Base-by-base conservation (phyloP, 2,888 invertebrate species). In the Diogma glabrata region DNA sequence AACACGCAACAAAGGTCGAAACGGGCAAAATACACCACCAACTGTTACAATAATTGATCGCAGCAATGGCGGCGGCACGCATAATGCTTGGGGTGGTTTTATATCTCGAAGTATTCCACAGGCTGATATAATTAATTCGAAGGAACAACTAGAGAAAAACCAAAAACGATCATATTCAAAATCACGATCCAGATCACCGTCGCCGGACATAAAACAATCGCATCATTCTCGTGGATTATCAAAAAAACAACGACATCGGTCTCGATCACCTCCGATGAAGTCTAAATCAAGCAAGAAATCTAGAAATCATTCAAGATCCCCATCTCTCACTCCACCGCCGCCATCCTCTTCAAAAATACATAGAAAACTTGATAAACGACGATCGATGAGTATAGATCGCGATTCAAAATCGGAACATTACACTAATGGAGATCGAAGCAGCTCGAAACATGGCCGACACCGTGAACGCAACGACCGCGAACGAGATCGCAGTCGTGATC, bases 51-150 rank as follows among this genome's bases (percentile, higher is more conserved):
- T 68, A 8, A 74, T 72, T n/a, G 77, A 78, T 62, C 75, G 75
- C 47, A 75, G 72, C 12, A 72, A 75, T 51, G 75, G 75, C 2
- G 72, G 75, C 51, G 75, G 75, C 2, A 76, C 76, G 2, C 79
- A 81, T 57, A 80, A 81, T 58, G 79, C 80, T 2, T 79, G 79
- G 78, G 79, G 80, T 23, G 80, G 81, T 20, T 81, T 81, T 56
- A 80, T 81, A 54, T 79, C 78, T 64, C 75, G 75, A 43, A 62
- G 66, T 4, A 55, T 67, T 16, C 69, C 69, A 3, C 22, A 28
- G 19, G 33, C 48, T 10, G 51, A 46, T 14, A 36, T 30, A 28
- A 14, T 48, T 19, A 40, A 38, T 14, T n/a, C 50, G 16, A 14
- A 68, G 66, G 51, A 61, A 63, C 12, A 64, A 63, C 5, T 48